Percentiles rank a stretch among this genome's conserved stretches.
Evolutionary conservation across 2,888 invertebrate species (phyloP).

Genomic region (Caenorhabditis sinica): DNA sequence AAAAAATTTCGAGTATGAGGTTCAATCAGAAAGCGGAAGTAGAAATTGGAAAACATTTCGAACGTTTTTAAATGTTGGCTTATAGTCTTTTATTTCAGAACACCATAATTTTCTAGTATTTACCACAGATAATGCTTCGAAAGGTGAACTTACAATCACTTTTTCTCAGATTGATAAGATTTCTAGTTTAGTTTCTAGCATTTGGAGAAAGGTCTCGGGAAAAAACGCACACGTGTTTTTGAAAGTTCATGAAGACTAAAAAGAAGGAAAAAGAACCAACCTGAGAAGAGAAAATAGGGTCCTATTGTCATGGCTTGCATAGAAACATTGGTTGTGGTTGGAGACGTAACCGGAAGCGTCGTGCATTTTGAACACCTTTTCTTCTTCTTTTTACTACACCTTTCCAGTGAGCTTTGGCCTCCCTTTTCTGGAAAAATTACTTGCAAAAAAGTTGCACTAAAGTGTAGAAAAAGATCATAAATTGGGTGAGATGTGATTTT

Average conservation of each 20-base stretch:
- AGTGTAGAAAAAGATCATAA: not conserved
- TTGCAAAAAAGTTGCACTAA: not conserved
- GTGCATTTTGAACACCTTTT: conserved; percentile 48
- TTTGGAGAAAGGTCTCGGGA: not conserved
- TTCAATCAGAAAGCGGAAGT: no score
- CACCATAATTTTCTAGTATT: no score
- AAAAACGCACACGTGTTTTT: not conserved
- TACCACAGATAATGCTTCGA: no score
- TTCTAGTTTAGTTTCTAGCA: no score
- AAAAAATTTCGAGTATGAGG: no score
- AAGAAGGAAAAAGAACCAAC: conserved; percentile 2
- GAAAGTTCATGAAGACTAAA: not conserved
- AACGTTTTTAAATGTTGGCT: no score
- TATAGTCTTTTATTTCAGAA: no score
- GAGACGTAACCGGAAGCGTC: conserved; percentile 43
- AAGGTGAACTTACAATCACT: no score
- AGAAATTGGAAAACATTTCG: no score
- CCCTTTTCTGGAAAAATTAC: not conserved
- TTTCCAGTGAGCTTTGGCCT: not conserved
- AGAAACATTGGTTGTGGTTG: conserved; percentile 25
- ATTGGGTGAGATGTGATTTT: no score
- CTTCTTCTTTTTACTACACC: not conserved
- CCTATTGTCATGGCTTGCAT: conserved; percentile 24
- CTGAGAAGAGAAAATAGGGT: not conserved
- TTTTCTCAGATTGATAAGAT: no score